Conservation (phyloP, 2,797 vertebrate genomes). For the Gymnocypris eckloni region DNA sequence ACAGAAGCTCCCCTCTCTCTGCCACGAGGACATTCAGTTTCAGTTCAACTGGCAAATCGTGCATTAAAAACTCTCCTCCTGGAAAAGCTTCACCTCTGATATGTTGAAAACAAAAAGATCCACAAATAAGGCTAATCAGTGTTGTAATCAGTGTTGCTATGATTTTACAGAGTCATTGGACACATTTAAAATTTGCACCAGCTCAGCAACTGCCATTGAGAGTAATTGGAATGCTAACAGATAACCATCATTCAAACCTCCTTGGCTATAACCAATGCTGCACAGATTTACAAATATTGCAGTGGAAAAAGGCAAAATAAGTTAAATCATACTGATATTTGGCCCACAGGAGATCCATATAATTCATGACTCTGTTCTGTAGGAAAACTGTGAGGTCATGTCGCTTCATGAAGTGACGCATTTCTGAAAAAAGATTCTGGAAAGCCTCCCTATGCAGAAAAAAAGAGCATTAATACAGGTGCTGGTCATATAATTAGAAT, state of each 20-base stretch:
- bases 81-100: conserved; percentile 54
- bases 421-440: conserved; percentile 49
- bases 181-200: neutral
- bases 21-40: conserved; percentile 45
- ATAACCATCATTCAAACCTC: neutral
- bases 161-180: neutral
- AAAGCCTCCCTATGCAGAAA: conserved; percentile 48
- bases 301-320: neutral
- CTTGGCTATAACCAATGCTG: neutral
- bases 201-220: neutral
- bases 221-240: neutral
- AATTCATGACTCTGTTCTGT: conserved; percentile 52
- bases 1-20: conserved; percentile 55
- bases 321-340: conserved; percentile 52
- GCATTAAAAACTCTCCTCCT: conserved; percentile 52
- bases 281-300: neutral
- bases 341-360: conserved; percentile 56
- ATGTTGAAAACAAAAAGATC: neutral
- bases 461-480: neutral
- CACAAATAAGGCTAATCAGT: neutral
- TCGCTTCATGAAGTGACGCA: conserved; percentile 49
- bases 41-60: conserved; percentile 54
- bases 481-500: no score
- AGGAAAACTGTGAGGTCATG: conserved; percentile 49
- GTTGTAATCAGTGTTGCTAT: neutral